Evolutionary conservation across 1,140 invertebrate genomes (phyloP).

Genomic region (Coptotermes formosanus): DNA sequence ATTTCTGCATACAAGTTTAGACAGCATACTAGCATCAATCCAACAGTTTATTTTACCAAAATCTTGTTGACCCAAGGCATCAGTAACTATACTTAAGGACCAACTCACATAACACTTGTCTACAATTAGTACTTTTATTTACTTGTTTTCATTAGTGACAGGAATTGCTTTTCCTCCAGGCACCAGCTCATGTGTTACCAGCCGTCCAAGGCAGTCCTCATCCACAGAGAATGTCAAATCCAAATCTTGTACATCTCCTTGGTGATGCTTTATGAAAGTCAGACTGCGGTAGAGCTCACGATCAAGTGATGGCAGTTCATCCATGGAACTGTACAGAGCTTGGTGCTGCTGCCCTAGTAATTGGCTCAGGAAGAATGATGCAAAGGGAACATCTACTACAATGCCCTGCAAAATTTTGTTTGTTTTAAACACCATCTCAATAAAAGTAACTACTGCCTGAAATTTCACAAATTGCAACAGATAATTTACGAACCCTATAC

Average conservation of each 20-base stretch:
- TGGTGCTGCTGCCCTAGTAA: constrained; percentile 91
- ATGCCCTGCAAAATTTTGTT: constrained; percentile 74
- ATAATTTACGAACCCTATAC: background rate
- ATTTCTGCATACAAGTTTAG: too few species aligned
- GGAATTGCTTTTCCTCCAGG: constrained; percentile 89
- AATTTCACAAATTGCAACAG: background rate
- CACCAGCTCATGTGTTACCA: constrained; percentile 87
- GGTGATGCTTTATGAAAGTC: constrained; percentile 92
- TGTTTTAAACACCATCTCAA: background rate
- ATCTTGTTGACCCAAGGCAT: too few species aligned
- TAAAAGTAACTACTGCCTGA: background rate
- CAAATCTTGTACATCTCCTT: constrained; percentile 89
- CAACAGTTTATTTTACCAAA: too few species aligned
- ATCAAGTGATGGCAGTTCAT: constrained; percentile 96
- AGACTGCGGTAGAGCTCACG: constrained; percentile 94
- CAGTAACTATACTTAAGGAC: too few species aligned
- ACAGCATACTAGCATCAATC: too few species aligned
- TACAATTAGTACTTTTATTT: constrained; percentile 42
- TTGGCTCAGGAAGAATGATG: constrained; percentile 97
- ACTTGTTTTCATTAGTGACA: constrained; percentile 97
- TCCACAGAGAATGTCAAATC: constrained; percentile 97
- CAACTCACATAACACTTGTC: too few species aligned
- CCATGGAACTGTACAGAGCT: constrained; percentile 90
- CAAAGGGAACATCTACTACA: constrained; percentile 97
- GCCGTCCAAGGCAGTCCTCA: constrained; percentile 90